Evolutionary conservation across 2,888 invertebrate genomes (phyloP), one percentile per base, ranked within the genome.

Genomic region (Pachymerium ferrugineum): DNA sequence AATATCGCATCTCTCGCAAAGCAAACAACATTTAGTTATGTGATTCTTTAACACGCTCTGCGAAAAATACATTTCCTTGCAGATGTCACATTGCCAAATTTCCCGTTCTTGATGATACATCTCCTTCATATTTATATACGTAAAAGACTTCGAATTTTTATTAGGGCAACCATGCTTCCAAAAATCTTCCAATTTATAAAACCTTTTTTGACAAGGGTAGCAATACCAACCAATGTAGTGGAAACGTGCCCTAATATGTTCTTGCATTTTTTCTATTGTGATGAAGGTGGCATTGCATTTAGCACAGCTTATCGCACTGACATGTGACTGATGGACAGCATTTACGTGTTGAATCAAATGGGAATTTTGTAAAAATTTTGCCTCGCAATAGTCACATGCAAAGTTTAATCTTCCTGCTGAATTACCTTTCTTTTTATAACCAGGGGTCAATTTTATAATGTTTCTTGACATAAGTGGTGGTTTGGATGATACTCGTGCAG

Each of bases 201-300:
- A 62, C 1, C 62, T 22, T 28, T 62, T 25, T 2, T 1, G 25
- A 25, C 62, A 62, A 10, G 62, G 62, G 14, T 25, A 62, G 28
- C 62, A 62, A 28, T 25, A 62, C 62, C 62, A 62, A n/a, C 62
- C 62, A n/a, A 62, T 62, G 62, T 62, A 62, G n/a, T 62, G 62
- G 10, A 28, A 25, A 14, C 62, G 62, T 10, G 62, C 22, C 28
- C 28, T 62, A 28, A 62, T 62, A 28, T 62, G 62, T 10, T 62
- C 8, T 62, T 62, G 62, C 62, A 62, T 62, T 28, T 62, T 62
- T 10, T 28, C 3, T 14, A 62, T 25, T 10, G 25, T 62, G 62
- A 10, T 62, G 28, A 62, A 62, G 10, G 3, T 22, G 10, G 10
- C 0, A 28, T 62, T n/a, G 10, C 62, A 62, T 25, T 62, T 62